Evolutionary conservation across 2,113 vertebrate species (phyloP).

Genomic region (Spizaetus ornatus): DNA sequence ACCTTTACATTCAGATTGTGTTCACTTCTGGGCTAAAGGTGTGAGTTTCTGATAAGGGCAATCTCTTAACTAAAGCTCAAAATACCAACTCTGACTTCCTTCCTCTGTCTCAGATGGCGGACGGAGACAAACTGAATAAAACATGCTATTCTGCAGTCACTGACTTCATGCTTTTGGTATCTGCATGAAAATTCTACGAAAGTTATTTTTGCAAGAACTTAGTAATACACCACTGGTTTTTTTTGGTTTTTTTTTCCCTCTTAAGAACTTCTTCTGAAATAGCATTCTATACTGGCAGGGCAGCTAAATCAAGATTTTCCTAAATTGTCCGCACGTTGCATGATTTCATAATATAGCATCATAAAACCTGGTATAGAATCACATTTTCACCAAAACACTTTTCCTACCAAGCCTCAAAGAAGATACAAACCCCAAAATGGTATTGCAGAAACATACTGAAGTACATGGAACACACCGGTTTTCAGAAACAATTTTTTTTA

Average conservation of each 20-base stretch:
- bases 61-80: neutral
- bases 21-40: neutral
- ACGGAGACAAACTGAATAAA: neutral
- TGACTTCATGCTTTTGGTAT: neutral
- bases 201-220: neutral
- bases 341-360: neutral
- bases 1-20: neutral
- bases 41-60: neutral
- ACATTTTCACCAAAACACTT: neutral
- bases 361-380: neutral
- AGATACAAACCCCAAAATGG: neutral
- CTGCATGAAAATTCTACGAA: neutral
- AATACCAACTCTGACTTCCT: neutral
- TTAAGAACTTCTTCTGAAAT: neutral
- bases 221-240: neutral
- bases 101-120: neutral
- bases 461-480: fast-evolving
- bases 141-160: neutral
- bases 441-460: neutral
- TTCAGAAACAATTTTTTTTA: neutral
- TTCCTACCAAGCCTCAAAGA: neutral
- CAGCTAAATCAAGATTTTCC: neutral
- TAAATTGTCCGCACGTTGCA: neutral
- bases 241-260: neutral
- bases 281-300: neutral